Conservation (phyloP, 2,113 vertebrate genomes). For the Hydrochoerus hydrochaeris region DNA sequence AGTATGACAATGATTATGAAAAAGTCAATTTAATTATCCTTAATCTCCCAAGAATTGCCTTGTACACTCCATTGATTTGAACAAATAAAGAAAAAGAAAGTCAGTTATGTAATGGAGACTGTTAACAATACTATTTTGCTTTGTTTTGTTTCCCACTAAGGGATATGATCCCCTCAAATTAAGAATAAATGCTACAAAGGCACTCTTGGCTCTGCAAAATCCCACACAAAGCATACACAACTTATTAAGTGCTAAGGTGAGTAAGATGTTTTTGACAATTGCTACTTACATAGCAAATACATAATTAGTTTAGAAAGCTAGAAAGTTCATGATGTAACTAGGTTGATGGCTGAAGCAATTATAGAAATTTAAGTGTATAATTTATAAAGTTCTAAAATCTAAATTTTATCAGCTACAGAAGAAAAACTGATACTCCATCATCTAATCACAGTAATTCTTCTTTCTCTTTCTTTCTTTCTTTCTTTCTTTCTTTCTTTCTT, state of each 20-base stretch:
- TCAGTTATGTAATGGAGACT: not conserved
- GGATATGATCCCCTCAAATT: not conserved
- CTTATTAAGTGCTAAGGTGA: not conserved
- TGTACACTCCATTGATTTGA: not conserved
- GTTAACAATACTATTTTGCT: not conserved
- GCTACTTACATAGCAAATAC: not conserved
- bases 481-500: too few species aligned
- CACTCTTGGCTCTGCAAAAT: not conserved
- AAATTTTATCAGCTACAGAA: not conserved
- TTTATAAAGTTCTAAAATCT: not conserved
- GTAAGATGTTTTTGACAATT: not conserved
- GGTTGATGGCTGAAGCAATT: not conserved
- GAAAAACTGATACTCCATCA: not conserved
- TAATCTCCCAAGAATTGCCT: not conserved
- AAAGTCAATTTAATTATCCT: conserved; percentile 56
- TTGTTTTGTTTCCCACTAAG: not conserved
- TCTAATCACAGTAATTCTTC: not conserved
- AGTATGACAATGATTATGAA: not conserved
- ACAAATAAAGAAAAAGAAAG: not conserved
- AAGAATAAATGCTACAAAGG: not conserved
- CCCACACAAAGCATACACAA: not conserved
- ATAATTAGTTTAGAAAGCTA: not conserved
- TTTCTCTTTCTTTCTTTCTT: too few species aligned
- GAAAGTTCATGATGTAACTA: not conserved
- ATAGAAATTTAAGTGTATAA: not conserved